These are phyloP conservation scores for Seriola quinqueradiata DNA, from an alignment of 2,113 vertebrate genomes.

Conservation along the genomic window DNA sequence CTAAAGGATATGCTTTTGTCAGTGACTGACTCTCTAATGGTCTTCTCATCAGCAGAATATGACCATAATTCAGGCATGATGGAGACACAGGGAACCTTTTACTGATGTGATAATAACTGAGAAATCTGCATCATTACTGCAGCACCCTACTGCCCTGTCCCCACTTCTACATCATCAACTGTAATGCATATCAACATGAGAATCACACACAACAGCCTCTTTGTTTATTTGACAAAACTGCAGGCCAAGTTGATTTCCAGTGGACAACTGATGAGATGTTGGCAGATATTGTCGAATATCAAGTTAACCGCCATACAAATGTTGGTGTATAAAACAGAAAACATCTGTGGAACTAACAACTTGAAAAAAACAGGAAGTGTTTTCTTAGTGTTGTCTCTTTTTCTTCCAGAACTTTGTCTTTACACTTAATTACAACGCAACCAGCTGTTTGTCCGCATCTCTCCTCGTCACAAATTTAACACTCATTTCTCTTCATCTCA, in stretches of 20 bases:
- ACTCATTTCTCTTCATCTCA: conserved; percentile 38
- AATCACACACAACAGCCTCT: background rate
- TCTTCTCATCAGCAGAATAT: background rate
- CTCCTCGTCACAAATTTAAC: conserved; percentile 39
- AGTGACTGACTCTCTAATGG: background rate
- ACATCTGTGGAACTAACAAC: conserved; percentile 10
- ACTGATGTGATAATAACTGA: background rate
- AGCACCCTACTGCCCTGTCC: background rate
- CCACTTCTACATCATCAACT: background rate
- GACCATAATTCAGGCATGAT: background rate
- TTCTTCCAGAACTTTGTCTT: conserved; percentile 20
- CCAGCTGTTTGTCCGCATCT: conserved; percentile 40
- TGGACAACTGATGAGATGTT: background rate
- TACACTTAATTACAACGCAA: conserved; percentile 50
- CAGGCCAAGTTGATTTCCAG: too few relatives aligned
- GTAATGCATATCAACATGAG: background rate
- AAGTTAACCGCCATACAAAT: background rate
- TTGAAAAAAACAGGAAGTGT: background rate
- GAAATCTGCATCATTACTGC: background rate
- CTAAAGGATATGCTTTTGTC: background rate
- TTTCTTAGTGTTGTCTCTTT: conserved; percentile 13
- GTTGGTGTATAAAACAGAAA: conserved; percentile 12
- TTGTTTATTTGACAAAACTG: background rate
- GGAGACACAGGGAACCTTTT: background rate
- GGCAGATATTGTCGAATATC: background rate